phyloP scores from a whole-genome alignment of 2,888 invertebrate species.

The Eupithecia tripunctaria region DNA sequence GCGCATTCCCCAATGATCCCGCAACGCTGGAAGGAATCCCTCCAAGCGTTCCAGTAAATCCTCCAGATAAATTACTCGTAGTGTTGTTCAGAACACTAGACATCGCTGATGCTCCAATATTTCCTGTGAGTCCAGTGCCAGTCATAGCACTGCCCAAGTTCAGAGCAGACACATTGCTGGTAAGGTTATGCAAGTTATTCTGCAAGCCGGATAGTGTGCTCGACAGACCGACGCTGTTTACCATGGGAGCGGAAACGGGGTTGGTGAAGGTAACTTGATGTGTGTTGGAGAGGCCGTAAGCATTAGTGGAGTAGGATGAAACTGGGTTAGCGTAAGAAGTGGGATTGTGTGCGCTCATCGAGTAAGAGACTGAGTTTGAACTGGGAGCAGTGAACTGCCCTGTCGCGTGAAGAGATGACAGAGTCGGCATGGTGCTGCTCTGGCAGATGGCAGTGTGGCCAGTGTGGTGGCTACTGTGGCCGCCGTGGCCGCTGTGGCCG shows the following conservation, averaged over 20 bases:
- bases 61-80: slow-evolving; percentile 75
- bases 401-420: slow-evolving; percentile 80
- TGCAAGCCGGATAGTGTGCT: slow-evolving; percentile 79
- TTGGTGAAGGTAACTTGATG: slow-evolving; percentile 83
- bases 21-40: slow-evolving; percentile 76
- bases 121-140: slow-evolving; percentile 78
- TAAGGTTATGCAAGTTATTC: slow-evolving; percentile 77
- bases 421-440: slow-evolving; percentile 87
- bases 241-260: slow-evolving; percentile 79
- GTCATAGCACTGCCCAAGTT: slow-evolving; percentile 74
- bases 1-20: slow-evolving; percentile 73
- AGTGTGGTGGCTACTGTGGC: slow-evolving; percentile 22
- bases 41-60: slow-evolving; percentile 71
- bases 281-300: slow-evolving; percentile 77
- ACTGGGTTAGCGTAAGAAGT: slow-evolving; percentile 82
- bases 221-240: slow-evolving; percentile 79
- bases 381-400: slow-evolving; percentile 77
- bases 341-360: slow-evolving; percentile 81
- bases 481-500: slow-evolving; percentile 48
- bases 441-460: slow-evolving; percentile 82
- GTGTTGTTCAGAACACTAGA: slow-evolving; percentile 77
- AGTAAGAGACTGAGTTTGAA: slow-evolving; percentile 80
- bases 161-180: slow-evolving; percentile 75
- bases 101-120: slow-evolving; percentile 77
- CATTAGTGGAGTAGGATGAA: slow-evolving; percentile 76